Conservation (phyloP, 30 jellyfish, hydroid and myxozoan genomes). For the Hydractinia symbiolongicarpus region DNA sequence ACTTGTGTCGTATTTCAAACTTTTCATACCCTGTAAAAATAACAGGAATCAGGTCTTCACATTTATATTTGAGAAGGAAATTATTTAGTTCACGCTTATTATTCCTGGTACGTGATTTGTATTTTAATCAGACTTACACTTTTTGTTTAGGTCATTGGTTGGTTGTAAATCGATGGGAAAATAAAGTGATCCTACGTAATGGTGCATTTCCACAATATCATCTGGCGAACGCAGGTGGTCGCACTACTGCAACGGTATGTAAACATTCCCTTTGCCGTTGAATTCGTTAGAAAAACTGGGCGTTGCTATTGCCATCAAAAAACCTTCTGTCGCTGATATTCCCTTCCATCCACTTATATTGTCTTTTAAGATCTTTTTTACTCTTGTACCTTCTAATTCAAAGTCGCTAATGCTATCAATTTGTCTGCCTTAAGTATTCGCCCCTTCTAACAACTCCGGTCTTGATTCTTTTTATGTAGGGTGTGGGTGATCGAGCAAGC, state of each 20-base stretch:
- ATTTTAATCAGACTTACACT: not conserved
- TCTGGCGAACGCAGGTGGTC: slow-evolving; percentile 48
- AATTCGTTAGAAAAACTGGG: too few species aligned
- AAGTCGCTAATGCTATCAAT: too few species aligned
- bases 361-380: too few species aligned
- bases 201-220: slow-evolving; percentile 57
- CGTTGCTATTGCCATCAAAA: too few species aligned
- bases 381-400: too few species aligned
- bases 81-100: not conserved
- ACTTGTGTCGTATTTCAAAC: too few species aligned
- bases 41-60: not conserved
- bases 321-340: too few species aligned
- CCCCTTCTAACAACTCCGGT: not conserved
- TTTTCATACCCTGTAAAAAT: not conserved
- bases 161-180: slow-evolving; percentile 41
- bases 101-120: not conserved
- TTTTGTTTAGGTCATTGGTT: slow-evolving; percentile 44
- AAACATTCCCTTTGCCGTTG: not conserved
- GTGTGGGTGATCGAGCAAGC: slow-evolving; percentile 71
- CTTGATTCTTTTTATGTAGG: slow-evolving; percentile 32
- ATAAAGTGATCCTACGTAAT: slow-evolving; percentile 58
- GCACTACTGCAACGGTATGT: slow-evolving; percentile 52
- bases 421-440: not conserved
- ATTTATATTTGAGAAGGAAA: not conserved
- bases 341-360: too few species aligned